Conservation (phyloP, 2,888 invertebrate species). For the Drosophila fulvimacula region DNA sequence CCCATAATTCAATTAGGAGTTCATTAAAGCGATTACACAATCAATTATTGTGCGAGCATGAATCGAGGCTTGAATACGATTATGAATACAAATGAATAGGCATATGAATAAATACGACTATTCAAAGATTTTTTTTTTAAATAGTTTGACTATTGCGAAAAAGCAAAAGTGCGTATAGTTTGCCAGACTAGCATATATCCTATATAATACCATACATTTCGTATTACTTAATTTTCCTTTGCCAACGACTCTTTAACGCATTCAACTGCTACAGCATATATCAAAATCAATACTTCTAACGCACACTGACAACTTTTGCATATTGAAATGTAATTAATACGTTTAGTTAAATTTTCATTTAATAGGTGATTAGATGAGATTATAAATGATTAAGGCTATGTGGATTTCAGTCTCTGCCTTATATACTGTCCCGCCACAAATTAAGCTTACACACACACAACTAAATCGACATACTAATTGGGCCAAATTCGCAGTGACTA, state of each 20-base stretch:
- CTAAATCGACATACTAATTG: not conserved
- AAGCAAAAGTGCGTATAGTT: not conserved
- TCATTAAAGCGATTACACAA: constrained; percentile 76
- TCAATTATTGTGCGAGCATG: constrained; percentile 61
- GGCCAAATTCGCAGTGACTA: not conserved
- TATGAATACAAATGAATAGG: constrained; percentile 25
- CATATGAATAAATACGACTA: not conserved
- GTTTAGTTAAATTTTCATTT: constrained; percentile 28
- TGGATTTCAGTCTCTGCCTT: constrained; percentile 31
- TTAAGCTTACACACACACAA: constrained; percentile 22
- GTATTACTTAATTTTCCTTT: not conserved
- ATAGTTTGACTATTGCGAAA: not conserved
- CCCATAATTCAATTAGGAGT: constrained; percentile 71
- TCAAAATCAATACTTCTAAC: not conserved
- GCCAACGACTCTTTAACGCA: too few relatives aligned
- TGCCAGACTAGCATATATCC: not conserved
- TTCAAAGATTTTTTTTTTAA: not conserved
- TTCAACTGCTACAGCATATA: not conserved
- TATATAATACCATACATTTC: not conserved
- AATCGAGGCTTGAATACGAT: constrained; percentile 30
- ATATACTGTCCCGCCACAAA: constrained; percentile 20
- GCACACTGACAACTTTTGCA: not conserved
- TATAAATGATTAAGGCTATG: constrained; percentile 51
- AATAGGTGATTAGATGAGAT: constrained; percentile 34
- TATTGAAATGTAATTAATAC: constrained; percentile 33